Conservation (phyloP, 2,888 invertebrate genomes). For the Polymixis lichenea region DNA sequence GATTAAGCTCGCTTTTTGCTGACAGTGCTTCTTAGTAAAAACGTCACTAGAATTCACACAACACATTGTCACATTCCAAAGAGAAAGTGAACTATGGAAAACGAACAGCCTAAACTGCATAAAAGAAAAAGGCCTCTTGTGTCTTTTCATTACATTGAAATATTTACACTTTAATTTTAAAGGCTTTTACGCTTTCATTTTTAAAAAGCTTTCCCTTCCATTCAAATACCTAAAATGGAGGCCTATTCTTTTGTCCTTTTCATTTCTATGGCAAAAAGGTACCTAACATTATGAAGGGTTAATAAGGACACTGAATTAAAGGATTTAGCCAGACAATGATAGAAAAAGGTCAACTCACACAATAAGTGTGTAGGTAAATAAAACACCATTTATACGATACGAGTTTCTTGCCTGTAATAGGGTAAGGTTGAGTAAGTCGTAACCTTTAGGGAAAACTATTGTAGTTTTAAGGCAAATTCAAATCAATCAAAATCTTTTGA, state of each 20-base stretch:
- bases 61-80: not conserved
- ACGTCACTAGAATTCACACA: not conserved
- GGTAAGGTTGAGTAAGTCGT: too few relatives aligned
- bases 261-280: not conserved
- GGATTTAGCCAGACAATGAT: not conserved
- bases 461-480: too few relatives aligned
- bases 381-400: not conserved
- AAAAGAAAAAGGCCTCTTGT: not conserved
- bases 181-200: conserved; percentile 6
- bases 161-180: conserved; percentile 15
- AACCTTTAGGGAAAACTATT: too few relatives aligned
- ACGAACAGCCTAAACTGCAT: not conserved
- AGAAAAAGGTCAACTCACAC: not conserved
- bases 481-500: too few relatives aligned
- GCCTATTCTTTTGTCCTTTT: conserved; percentile 1
- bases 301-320: not conserved
- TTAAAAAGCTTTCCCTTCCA: conserved; percentile 7
- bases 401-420: not conserved
- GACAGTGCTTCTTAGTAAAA: not conserved
- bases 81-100: conserved; percentile 9
- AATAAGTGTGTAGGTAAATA: not conserved
- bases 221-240: not conserved
- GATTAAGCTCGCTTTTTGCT: not conserved
- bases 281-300: not conserved
- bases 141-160: conserved; percentile 2